Evolutionary conservation across 1,140 invertebrate species (phyloP).

Genomic region (Doryteuthis pealeii): DNA sequence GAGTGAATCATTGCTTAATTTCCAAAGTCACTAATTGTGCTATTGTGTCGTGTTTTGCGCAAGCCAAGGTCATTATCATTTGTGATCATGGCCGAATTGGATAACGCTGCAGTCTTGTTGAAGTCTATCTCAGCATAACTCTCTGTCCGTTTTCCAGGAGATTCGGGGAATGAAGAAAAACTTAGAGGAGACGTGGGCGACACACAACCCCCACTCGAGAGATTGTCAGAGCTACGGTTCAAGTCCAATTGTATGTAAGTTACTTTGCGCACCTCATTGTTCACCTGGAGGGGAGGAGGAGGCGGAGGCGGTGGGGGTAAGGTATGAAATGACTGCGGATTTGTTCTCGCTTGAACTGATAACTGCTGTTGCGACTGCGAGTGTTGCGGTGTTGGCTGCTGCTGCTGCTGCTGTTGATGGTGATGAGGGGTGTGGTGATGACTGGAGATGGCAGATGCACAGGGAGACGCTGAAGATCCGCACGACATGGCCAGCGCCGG

Average conservation of each 20-base stretch:
- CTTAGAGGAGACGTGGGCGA: slow-evolving; percentile 65
- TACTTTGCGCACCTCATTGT: slow-evolving; percentile 56
- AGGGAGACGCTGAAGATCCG: background rate
- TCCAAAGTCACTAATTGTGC: background rate
- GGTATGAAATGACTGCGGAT: slow-evolving; percentile 38
- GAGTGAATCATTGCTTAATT: background rate
- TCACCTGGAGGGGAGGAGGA: slow-evolving; percentile 17
- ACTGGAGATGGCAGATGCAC: background rate
- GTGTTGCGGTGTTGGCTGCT: slow-evolving; percentile 2
- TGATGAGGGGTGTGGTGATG: background rate
- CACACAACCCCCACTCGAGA: slow-evolving; percentile 20
- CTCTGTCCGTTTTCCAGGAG: slow-evolving; percentile 61
- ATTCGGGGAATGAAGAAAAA: slow-evolving; percentile 38
- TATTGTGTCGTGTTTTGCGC: slow-evolving; percentile 52
- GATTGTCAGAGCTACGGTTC: slow-evolving; percentile 46
- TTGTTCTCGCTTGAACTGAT: slow-evolving; percentile 16
- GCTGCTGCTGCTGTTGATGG: background rate
- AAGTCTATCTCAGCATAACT: slow-evolving; percentile 94
- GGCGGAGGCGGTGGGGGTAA: slow-evolving; percentile 66
- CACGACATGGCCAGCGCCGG: background rate
- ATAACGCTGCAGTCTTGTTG: slow-evolving; percentile 84
- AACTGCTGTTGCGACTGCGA: slow-evolving; percentile 10
- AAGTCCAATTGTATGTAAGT: slow-evolving; percentile 80
- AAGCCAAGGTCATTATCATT: slow-evolving; percentile 51
- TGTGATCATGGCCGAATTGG: slow-evolving; percentile 50